These are phyloP conservation scores for Etheostoma perlongum DNA, from an alignment of 2,797 vertebrate species.

Conservation along the genomic window DNA sequence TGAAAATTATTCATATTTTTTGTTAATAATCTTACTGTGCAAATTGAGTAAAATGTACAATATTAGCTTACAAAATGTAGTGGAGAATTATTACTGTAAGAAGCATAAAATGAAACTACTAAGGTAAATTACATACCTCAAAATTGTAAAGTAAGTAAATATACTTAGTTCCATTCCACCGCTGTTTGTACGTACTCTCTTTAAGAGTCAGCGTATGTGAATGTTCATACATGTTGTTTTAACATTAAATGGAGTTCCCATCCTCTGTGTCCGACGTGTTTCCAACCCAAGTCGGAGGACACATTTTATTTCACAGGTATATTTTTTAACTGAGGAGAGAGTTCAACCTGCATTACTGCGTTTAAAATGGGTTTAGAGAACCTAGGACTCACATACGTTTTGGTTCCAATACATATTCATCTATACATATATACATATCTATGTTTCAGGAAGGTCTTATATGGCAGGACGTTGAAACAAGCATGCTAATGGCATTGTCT, in stretches of 20 bases:
- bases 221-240: not conserved
- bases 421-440: not conserved
- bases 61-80: not conserved
- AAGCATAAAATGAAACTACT: too few species aligned
- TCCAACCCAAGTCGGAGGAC: not conserved
- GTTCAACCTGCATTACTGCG: constrained; percentile 11
- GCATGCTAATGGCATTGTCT: constrained; percentile 61
- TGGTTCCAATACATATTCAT: constrained; percentile 9
- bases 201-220: too few species aligned
- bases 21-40: too few species aligned
- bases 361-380: constrained; percentile 12
- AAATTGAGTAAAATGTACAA: not conserved
- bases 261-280: not conserved
- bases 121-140: too few species aligned
- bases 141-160: too few species aligned
- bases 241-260: not conserved
- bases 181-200: not conserved
- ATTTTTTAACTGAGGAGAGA: not conserved
- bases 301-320: not conserved
- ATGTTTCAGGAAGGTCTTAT: constrained; percentile 29
- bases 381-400: constrained; percentile 6
- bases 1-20: too few species aligned
- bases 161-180: too few species aligned
- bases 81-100: not conserved
- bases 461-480: constrained; percentile 52